Percentiles rank a stretch among this genome's conserved stretches.
Evolutionary conservation across 2,797 vertebrate genomes (phyloP).

Genomic region (Protosalanx chinensis): DNA sequence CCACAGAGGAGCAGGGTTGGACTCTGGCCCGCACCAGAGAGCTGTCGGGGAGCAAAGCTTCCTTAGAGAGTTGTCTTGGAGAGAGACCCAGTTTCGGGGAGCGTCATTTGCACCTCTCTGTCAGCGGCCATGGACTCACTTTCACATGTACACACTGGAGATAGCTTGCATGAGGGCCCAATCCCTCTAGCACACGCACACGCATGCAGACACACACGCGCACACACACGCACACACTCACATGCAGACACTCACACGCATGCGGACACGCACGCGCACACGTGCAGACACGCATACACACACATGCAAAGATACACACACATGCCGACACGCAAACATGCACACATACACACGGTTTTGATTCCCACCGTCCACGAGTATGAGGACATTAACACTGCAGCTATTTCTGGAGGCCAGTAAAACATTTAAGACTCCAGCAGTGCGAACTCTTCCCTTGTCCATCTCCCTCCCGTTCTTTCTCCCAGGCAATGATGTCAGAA

Average conservation of each 20-base stretch:
- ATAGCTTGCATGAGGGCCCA: background rate
- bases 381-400: constrained; percentile 69
- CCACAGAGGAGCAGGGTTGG: constrained; percentile 3
- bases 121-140: constrained; percentile 52
- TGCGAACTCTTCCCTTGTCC: constrained; percentile 53
- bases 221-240: constrained; percentile 41
- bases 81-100: constrained; percentile 61
- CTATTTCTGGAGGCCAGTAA: constrained; percentile 74
- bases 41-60: constrained; percentile 56
- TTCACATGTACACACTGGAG: constrained; percentile 23
- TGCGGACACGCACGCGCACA: constrained; percentile 40
- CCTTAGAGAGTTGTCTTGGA: constrained; percentile 54
- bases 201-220: constrained; percentile 29
- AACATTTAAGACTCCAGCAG: constrained; percentile 70
- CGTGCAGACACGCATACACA: constrained; percentile 41
- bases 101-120: constrained; percentile 68
- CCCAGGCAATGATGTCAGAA: constrained; percentile 54
- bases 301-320: constrained; percentile 40
- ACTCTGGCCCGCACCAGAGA: constrained; percentile 54
- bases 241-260: constrained; percentile 39
- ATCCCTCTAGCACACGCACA: constrained; percentile 27
- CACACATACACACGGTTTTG: constrained; percentile 27
- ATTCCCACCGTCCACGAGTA: constrained; percentile 48
- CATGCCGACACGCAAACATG: constrained; percentile 40
- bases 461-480: background rate